Evolutionary conservation across 1,140 invertebrate species (phyloP).

Genomic region (Drosophila yakuba): DNA sequence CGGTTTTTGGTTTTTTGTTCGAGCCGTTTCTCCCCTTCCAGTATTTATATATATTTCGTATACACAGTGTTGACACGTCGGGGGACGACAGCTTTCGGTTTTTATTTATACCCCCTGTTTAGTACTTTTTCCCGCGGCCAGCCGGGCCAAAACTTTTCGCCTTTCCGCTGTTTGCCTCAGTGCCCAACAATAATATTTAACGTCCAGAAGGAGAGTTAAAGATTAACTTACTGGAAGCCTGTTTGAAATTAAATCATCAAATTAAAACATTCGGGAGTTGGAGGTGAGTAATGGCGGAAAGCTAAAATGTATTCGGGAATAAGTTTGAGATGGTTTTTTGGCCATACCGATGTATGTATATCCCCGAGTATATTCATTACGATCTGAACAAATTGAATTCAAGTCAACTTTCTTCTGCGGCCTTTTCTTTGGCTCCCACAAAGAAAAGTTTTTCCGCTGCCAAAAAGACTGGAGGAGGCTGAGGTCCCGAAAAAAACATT

Average conservation of each 20-base stretch:
- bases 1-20: slow-evolving; percentile 33
- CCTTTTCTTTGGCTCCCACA: slow-evolving; percentile 37
- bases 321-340: slow-evolving; percentile 64
- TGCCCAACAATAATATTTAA: slow-evolving; percentile 36
- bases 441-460: slow-evolving; percentile 59
- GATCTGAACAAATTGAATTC: slow-evolving; percentile 71
- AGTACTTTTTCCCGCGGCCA: slow-evolving; percentile 31
- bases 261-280: slow-evolving; percentile 3
- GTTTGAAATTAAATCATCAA: slow-evolving; percentile 71
- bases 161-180: neutral
- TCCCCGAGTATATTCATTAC: slow-evolving; percentile 60
- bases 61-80: slow-evolving; percentile 43
- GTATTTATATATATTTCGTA: slow-evolving; percentile 23
- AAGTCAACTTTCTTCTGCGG: slow-evolving; percentile 59
- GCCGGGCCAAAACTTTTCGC: slow-evolving; percentile 26
- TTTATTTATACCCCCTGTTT: slow-evolving; percentile 48
- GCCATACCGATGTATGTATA: slow-evolving; percentile 24
- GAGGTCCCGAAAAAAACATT: slow-evolving; percentile 55
- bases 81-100: slow-evolving; percentile 53
- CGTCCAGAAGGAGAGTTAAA: slow-evolving; percentile 52
- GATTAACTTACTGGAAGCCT: slow-evolving; percentile 56
- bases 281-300: slow-evolving; percentile 27
- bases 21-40: slow-evolving; percentile 1
- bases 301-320: slow-evolving; percentile 53
- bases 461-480: neutral